A percentile compares a stretch with the other conserved stretches of the same genome.
phyloP scores from a whole-genome alignment of 2,113 vertebrate species.

The Lycaon pictus region DNA sequence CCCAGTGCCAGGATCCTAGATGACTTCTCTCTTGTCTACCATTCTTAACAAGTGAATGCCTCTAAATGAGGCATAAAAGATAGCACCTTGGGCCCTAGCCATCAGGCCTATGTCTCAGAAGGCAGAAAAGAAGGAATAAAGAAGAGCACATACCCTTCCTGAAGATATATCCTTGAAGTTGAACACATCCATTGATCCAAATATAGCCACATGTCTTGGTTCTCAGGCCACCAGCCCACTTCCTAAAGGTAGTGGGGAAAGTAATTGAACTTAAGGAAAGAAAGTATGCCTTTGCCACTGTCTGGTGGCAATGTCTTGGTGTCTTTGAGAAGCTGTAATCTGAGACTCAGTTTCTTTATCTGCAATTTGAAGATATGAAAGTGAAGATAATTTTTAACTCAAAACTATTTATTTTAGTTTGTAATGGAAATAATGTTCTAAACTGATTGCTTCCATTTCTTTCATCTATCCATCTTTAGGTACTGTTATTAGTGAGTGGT shows the following conservation, averaged over 20 bases:
- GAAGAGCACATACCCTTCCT: background rate
- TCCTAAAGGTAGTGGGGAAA: background rate
- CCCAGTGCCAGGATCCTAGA: background rate
- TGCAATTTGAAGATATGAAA: background rate
- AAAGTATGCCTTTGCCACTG: background rate
- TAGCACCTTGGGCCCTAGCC: background rate
- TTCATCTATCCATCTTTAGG: background rate
- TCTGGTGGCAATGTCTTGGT: background rate
- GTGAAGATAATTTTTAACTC: background rate
- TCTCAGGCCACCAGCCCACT: background rate
- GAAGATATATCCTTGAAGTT: background rate
- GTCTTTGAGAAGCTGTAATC: background rate
- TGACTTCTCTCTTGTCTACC: background rate
- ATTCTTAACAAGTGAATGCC: background rate
- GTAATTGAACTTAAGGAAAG: background rate
- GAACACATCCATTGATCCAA: background rate
- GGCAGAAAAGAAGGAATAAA: background rate
- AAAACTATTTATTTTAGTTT: background rate
- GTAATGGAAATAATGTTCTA: background rate
- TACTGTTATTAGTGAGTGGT: background rate
- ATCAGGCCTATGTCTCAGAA: background rate
- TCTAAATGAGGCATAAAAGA: background rate
- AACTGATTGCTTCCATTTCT: background rate
- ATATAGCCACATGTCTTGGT: background rate
- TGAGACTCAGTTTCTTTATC: background rate